Conservation (phyloP, 2,888 invertebrate genomes). For the Sipunculus nudus region DNA sequence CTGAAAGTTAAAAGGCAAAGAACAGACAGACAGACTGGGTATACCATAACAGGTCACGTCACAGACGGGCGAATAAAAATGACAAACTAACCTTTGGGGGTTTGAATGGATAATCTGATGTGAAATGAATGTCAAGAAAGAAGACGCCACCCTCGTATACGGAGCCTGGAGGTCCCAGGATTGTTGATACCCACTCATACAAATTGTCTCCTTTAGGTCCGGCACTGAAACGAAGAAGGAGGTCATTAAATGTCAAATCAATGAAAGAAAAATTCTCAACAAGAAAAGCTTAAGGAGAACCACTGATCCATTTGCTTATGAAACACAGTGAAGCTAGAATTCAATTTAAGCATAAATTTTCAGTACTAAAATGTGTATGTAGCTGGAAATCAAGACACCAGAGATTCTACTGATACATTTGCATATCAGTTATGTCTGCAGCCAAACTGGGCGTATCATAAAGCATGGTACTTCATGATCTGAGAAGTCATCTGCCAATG, state of each 20-base stretch:
- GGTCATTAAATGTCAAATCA: conserved; percentile 1
- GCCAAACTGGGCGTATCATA: too few species aligned
- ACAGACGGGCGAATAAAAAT: too few species aligned
- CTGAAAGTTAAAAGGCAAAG: too few species aligned
- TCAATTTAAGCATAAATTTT: not conserved
- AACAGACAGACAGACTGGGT: too few species aligned
- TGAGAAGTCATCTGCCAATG: too few species aligned
- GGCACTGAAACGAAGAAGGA: conserved; percentile 74
- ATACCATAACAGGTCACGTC: not conserved
- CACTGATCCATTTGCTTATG: too few species aligned
- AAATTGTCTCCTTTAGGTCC: conserved; percentile 98
- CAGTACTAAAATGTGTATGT: too few species aligned
- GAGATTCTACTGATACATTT: too few species aligned
- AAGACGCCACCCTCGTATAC: conserved; percentile 99
- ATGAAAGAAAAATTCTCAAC: not conserved
- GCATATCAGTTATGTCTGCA: too few species aligned
- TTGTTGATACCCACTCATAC: conserved; percentile 75
- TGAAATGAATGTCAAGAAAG: conserved; percentile 96
- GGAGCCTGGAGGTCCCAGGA: conserved; percentile 94
- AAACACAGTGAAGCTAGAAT: too few species aligned
- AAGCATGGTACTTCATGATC: too few species aligned
- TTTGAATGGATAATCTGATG: conserved; percentile 97
- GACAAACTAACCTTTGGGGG: conserved; percentile 92
- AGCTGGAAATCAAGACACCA: too few species aligned
- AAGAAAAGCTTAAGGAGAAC: not conserved